These are phyloP conservation scores for Gandaritis pyraliata DNA, from an alignment of 2,888 invertebrate species.

Conservation along the genomic window DNA sequence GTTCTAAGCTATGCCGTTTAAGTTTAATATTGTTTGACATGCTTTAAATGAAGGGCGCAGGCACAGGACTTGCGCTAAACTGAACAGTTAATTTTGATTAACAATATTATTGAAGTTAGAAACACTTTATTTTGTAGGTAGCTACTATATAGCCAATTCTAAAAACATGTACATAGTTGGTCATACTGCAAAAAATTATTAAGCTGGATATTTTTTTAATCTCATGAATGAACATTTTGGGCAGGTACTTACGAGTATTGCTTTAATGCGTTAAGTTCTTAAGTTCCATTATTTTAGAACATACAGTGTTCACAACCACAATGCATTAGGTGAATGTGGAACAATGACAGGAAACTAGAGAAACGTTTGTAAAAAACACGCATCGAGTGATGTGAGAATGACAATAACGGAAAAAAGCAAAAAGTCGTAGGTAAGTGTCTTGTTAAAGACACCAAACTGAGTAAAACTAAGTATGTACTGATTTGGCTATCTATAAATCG, in stretches of 20 bases:
- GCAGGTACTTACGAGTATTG: neutral
- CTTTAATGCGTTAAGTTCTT: slow-evolving; percentile 27
- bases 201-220: no score
- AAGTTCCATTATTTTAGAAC: slow-evolving; percentile 32
- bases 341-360: slow-evolving; percentile 64
- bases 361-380: slow-evolving; percentile 58
- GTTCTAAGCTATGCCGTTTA: slow-evolving; percentile 57
- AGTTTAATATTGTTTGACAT: slow-evolving; percentile 54
- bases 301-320: slow-evolving; percentile 51
- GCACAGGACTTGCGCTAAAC: slow-evolving; percentile 61
- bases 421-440: slow-evolving; percentile 70
- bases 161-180: neutral
- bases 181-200: no score
- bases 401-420: slow-evolving; percentile 62
- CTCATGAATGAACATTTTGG: no score
- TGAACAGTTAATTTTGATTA: slow-evolving; percentile 33
- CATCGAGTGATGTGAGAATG: slow-evolving; percentile 56
- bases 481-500: no score
- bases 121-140: neutral
- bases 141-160: neutral
- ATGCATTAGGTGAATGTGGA: slow-evolving; percentile 58
- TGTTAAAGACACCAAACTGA: slow-evolving; percentile 48
- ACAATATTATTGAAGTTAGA: slow-evolving; percentile 29
- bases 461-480: no score
- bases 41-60: slow-evolving; percentile 50